phyloP scores from a whole-genome alignment of 1,140 invertebrate genomes.

The Lethrus apterus region DNA sequence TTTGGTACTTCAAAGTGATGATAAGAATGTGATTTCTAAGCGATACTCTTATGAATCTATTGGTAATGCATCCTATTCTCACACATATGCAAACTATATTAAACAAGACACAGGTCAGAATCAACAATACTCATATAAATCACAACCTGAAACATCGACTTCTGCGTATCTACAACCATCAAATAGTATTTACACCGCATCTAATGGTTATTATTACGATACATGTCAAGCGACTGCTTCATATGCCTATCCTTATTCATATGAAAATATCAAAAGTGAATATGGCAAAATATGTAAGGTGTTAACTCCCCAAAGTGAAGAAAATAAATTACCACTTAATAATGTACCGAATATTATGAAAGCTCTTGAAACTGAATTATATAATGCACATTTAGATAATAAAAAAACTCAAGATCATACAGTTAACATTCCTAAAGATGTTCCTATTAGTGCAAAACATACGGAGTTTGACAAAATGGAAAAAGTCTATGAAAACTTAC shows the following conservation, averaged over 20 bases:
- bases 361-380: slow-evolving; percentile 61
- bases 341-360: slow-evolving; percentile 66
- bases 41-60: slow-evolving; percentile 15
- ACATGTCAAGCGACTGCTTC: slow-evolving; percentile 2
- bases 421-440: slow-evolving; percentile 7
- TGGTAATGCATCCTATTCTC: slow-evolving; percentile 7
- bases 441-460: slow-evolving; percentile 33
- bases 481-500: slow-evolving; percentile 51
- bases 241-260: slow-evolving; percentile 5
- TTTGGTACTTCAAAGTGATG: slow-evolving; percentile 50
- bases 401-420: slow-evolving; percentile 35
- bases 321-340: slow-evolving; percentile 27
- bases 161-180: slow-evolving; percentile 1
- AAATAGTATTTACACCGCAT: slow-evolving; percentile 6
- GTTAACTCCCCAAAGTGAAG: neutral
- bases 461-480: slow-evolving; percentile 40
- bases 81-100: slow-evolving; percentile 13
- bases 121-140: slow-evolving; percentile 12
- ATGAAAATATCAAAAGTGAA: neutral
- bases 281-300: neutral
- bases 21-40: slow-evolving; percentile 8
- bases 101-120: slow-evolving; percentile 15
- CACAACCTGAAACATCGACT: slow-evolving; percentile 2
- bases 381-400: slow-evolving; percentile 40
- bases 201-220: slow-evolving; percentile 13